A percentile compares a stretch with the other conserved stretches of the same genome.
These are phyloP conservation scores for Cossypha polioptera DNA, from an alignment of 2,797 vertebrate genomes.

Conservation along the genomic window DNA sequence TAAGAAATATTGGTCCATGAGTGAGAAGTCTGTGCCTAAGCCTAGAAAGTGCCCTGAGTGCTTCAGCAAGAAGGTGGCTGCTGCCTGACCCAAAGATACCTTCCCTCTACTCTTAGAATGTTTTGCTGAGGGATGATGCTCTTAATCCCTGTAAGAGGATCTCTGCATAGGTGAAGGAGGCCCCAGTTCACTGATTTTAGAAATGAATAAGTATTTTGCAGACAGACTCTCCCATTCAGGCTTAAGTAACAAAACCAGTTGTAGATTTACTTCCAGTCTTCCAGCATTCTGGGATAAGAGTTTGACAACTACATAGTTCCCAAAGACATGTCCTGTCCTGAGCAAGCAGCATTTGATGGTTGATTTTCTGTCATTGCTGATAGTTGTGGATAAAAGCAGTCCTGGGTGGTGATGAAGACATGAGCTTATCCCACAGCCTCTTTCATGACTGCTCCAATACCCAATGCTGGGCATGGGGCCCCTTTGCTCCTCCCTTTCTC, in stretches of 20 bases:
- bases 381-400: too few relatives aligned
- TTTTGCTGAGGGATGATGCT: not conserved
- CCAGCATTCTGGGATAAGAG: too few relatives aligned
- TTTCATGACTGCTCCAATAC: not conserved
- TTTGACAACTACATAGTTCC: too few relatives aligned
- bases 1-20: not conserved
- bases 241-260: too few relatives aligned
- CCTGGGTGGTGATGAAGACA: too few relatives aligned
- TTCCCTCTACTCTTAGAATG: not conserved
- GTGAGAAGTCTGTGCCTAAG: not conserved
- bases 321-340: too few relatives aligned
- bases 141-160: not conserved
- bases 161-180: not conserved
- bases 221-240: too few relatives aligned
- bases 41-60: not conserved
- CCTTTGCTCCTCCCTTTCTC: not conserved
- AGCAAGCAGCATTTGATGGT: too few relatives aligned
- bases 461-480: fast-evolving
- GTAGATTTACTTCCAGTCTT: too few relatives aligned
- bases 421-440: not conserved
- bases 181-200: too few relatives aligned
- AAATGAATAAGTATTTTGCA: too few relatives aligned
- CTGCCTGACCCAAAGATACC: not conserved
- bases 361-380: too few relatives aligned
- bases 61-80: not conserved